phyloP scores from a whole-genome alignment of 2,797 vertebrate species.

The Eulemur rubriventer region DNA sequence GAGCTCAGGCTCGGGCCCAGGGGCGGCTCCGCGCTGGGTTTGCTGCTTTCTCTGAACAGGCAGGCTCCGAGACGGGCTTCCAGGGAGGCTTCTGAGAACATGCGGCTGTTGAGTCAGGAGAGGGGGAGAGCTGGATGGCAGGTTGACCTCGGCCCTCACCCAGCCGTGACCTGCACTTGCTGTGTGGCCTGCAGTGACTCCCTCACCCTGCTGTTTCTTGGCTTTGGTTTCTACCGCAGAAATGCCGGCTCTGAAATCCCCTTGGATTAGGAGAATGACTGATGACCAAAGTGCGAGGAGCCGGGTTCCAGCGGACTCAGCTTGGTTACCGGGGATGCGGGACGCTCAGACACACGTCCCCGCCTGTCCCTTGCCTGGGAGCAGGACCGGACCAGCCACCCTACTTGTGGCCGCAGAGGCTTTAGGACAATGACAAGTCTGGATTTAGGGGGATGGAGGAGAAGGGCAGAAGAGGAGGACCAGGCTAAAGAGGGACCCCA shows the following conservation, averaged over 20 bases:
- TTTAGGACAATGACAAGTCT: neutral
- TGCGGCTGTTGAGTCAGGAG: neutral
- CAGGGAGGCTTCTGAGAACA: neutral
- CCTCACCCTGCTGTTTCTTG: slow-evolving; percentile 7
- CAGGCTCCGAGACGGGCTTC: neutral
- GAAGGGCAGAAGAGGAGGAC: neutral
- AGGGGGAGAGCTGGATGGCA: neutral
- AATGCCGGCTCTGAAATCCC: slow-evolving; percentile 40
- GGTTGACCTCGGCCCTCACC: neutral
- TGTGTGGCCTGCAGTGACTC: neutral
- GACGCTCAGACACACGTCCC: neutral
- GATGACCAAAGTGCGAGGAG: neutral
- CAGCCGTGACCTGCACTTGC: neutral
- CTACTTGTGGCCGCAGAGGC: neutral
- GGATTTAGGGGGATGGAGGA: neutral
- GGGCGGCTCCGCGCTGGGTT: slow-evolving; percentile 33
- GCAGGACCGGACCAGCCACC: neutral
- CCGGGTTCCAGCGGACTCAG: neutral
- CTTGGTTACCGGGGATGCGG: neutral
- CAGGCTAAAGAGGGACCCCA: neutral
- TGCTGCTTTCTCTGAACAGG: slow-evolving; percentile 52
- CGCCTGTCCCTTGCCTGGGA: neutral
- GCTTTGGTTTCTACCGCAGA: slow-evolving; percentile 34
- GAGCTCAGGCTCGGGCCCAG: slow-evolving; percentile 49
- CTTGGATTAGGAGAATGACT: neutral